Base-by-base conservation (phyloP, 1,140 invertebrate genomes). In the Ceratina calcarata region DNA sequence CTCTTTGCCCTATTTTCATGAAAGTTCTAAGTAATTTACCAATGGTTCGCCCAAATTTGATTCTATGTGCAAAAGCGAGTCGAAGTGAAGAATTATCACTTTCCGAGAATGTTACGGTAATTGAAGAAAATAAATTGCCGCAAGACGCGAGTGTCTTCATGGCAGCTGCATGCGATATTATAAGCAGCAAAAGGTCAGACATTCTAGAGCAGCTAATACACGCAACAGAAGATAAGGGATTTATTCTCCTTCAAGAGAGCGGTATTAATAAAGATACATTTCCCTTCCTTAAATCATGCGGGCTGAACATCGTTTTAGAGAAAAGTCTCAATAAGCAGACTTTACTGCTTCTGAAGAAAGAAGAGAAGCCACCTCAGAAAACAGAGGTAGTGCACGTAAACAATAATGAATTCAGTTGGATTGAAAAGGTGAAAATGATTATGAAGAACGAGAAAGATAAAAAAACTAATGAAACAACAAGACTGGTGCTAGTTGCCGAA, bases 71-170 rank as follows among this genome's bases (percentile, higher is more conserved):
- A 1, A 75, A 89, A 0, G 76, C 86, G 1, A 66, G 87, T 27
- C 86, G 91, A 15, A 93, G 93, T n/a, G 92, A 93, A 73, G 91
- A 94, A 12, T 74, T 94, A 4, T 93, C 93, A 16, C 78, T 96
- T 24, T 91, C 93, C 0, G 76, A 89, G 0, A 93, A 93, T 37
- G 92, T 96, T 13, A 93, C 92, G 7, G 89, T 95, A 0, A 90
- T 95, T 0, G 95, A 96, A 71, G 93, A 94, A 24, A 95, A 94
- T 73, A 95, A 95, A 85, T 13, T 96, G 1, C 86, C 88, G 12
- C 86, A 89, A 0, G 95, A 96, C 80, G 91, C 93, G 0, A 95
- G 95, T 62, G 93, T 94, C 10, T 86, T 95, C 3, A 87, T 96
- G 18, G 93, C 94, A 7, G 87, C 95, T 66, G 94, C 89, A 16